Percentiles rank a stretch among this genome's conserved stretches.
Evolutionary conservation across 2,797 vertebrate genomes (phyloP).

Genomic region (Perodicticus potto): DNA sequence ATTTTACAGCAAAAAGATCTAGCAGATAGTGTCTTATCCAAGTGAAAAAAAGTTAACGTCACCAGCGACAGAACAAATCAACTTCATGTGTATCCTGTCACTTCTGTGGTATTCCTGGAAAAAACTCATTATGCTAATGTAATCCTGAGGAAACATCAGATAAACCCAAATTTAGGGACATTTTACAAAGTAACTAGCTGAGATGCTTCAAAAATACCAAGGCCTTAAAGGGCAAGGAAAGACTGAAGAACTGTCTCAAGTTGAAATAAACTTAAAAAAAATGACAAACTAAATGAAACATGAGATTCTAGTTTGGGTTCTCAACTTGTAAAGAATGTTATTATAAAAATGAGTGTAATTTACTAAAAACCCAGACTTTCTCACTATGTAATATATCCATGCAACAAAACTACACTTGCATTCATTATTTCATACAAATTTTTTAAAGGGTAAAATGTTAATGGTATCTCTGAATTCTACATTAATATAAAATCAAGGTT

Average conservation of each 20-base stretch:
- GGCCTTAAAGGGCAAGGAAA: not conserved
- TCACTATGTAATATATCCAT: not conserved
- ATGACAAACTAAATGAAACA: not conserved
- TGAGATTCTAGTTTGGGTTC: conserved; percentile 40
- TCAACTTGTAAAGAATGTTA: conserved; percentile 32
- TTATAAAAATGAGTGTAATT: conserved; percentile 19
- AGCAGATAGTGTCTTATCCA: conserved; percentile 48
- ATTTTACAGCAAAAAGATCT: conserved; percentile 37
- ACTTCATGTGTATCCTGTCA: not conserved
- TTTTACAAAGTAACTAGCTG: conserved; percentile 37
- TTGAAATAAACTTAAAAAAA: conserved; percentile 55
- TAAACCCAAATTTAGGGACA: conserved; percentile 58
- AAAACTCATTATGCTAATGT: conserved; percentile 54
- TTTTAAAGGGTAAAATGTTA: not conserved
- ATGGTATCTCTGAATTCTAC: not conserved
- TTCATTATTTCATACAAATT: not conserved
- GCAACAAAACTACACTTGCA: not conserved
- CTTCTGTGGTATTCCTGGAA: conserved; percentile 28
- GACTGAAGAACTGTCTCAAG: not conserved
- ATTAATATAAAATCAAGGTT: not conserved
- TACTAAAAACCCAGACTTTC: not conserved
- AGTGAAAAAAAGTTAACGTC: conserved; percentile 31
- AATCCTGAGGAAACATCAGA: conserved; percentile 57
- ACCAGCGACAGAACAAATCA: conserved; percentile 35
- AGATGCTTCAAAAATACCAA: conserved; percentile 55